phyloP scores from a whole-genome alignment of 2,888 invertebrate species.

The Mamestra brassicae region DNA sequence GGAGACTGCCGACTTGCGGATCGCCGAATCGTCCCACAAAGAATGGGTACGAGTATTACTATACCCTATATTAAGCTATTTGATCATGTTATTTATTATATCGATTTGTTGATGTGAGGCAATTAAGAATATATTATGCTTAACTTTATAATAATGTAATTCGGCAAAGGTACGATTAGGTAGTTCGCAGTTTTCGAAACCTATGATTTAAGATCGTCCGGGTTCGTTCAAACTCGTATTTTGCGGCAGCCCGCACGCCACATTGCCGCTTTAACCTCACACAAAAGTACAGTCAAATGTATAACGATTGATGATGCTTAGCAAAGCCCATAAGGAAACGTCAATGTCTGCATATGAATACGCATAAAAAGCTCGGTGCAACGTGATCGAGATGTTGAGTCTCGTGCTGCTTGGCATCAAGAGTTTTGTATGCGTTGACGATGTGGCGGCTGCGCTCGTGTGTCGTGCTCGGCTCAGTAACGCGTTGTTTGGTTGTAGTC shows the following conservation, averaged over 20 bases:
- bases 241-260: conserved; percentile 78
- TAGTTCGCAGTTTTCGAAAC: neutral
- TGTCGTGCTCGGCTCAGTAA: conserved; percentile 37
- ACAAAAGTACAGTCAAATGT: neutral
- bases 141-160: conserved; percentile 1
- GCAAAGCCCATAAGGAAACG: conserved; percentile 3
- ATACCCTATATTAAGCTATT: conserved; percentile 31
- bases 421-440: conserved; percentile 13
- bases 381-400: neutral
- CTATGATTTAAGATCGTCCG: neutral
- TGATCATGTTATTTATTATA: conserved; percentile 26
- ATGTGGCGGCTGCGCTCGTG: conserved; percentile 6
- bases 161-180: neutral
- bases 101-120: conserved; percentile 26
- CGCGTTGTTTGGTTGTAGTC: conserved; percentile 80
- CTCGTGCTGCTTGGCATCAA: neutral
- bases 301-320: conserved; percentile 5
- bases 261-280: conserved; percentile 44
- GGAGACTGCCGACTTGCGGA: conserved; percentile 79
- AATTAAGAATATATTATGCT: neutral
- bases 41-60: conserved; percentile 78
- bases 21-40: conserved; percentile 71
- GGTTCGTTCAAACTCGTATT: neutral
- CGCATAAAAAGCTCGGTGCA: conserved; percentile 8
- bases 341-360: conserved; percentile 4